phyloP scores from a whole-genome alignment of 2,888 invertebrate genomes.

The Coenonympha arcania region DNA sequence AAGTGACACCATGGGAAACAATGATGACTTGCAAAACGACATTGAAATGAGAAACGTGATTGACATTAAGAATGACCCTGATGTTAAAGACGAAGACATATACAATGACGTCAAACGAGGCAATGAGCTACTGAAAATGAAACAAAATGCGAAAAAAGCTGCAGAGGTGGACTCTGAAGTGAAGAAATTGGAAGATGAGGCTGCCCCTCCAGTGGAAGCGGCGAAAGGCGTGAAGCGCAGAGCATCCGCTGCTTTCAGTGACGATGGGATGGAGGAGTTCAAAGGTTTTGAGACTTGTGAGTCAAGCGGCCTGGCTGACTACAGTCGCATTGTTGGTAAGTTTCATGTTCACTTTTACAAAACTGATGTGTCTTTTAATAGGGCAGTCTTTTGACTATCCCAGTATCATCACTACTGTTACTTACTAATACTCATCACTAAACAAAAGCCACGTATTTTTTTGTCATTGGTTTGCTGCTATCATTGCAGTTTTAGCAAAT shows the following conservation, averaged over 20 bases:
- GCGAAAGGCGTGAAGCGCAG: constrained; percentile 51
- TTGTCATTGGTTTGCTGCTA: no score
- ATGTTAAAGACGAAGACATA: neutral
- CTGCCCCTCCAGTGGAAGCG: constrained; percentile 16
- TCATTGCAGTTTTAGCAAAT: no score
- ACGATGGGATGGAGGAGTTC: constrained; percentile 47
- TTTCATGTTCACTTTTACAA: neutral
- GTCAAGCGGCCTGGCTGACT: constrained; percentile 40
- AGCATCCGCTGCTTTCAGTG: constrained; percentile 57
- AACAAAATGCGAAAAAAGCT: constrained; percentile 1
- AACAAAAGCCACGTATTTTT: no score
- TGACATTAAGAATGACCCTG: neutral
- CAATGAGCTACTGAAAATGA: neutral
- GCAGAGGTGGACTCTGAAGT: constrained; percentile 9
- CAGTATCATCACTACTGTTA: no score
- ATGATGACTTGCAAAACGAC: no score
- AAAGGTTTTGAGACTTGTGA: constrained; percentile 53
- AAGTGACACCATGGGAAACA: neutral
- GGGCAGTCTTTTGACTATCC: no score
- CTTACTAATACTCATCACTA: no score
- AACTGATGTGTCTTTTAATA: no score
- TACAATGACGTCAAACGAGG: neutral
- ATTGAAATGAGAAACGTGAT: neutral
- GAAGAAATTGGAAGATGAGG: constrained; percentile 11
- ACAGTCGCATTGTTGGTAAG: constrained; percentile 52